A percentile compares a stretch with the other conserved stretches of the same genome.
These are phyloP conservation scores for Reticulitermes lucifugus DNA, from an alignment of 2,888 invertebrate genomes.

Conservation along the genomic window DNA sequence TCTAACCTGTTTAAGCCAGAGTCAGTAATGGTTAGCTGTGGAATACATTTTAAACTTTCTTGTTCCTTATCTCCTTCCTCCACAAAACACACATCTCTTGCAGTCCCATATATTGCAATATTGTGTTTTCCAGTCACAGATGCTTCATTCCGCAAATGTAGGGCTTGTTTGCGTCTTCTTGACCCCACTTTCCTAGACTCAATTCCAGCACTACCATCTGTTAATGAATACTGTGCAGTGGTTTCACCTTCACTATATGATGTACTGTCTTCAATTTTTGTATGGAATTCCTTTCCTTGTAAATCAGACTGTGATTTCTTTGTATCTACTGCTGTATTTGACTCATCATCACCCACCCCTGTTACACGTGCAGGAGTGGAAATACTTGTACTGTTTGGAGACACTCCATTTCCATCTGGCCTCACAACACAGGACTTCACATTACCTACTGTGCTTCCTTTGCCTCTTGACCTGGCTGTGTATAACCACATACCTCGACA, in stretches of 20 bases:
- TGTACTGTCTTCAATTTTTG: background rate
- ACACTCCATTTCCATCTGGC: background rate
- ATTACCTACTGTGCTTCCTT: background rate
- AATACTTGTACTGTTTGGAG: background rate
- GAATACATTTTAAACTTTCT: too few species aligned
- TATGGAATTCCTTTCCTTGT: background rate
- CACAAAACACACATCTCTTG: background rate
- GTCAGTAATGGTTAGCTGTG: too few species aligned
- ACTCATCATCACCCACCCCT: background rate
- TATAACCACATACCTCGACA: slow-evolving; percentile 13
- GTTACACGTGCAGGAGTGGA: background rate
- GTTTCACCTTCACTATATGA: background rate
- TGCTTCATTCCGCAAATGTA: background rate
- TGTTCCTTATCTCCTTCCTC: background rate
- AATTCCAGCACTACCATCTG: too few species aligned
- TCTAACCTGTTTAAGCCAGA: too few species aligned
- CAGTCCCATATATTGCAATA: background rate
- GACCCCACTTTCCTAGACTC: too few species aligned
- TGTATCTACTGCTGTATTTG: background rate
- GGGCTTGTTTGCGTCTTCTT: too few species aligned
- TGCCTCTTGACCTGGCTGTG: background rate
- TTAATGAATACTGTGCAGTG: too few species aligned
- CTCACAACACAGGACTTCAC: background rate
- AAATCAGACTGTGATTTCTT: background rate
- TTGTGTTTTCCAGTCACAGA: background rate